Evolutionary conservation across 2,113 vertebrate genomes (phyloP).

Genomic region (Erythrolamprus reginae): DNA sequence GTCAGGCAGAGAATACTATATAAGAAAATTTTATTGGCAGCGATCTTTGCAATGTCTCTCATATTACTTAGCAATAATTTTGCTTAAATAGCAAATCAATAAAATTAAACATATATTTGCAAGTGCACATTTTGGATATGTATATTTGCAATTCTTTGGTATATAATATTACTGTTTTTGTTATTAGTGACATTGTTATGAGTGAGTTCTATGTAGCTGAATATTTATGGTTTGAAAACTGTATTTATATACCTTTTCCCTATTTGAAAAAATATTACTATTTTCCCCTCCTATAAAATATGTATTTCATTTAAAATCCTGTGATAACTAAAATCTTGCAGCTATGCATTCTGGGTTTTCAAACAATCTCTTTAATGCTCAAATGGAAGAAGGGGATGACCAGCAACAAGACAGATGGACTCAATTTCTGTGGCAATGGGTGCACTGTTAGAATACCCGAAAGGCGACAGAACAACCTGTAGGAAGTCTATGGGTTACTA

Average conservation of each 20-base stretch:
- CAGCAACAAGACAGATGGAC: not conserved
- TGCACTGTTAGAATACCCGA: not conserved
- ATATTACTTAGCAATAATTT: not conserved
- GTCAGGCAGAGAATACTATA: not conserved
- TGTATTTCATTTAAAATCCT: constrained; percentile 24
- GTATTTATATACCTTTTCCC: not conserved
- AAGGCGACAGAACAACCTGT: not conserved
- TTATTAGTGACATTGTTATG: not conserved
- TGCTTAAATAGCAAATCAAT: not conserved
- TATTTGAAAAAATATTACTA: not conserved
- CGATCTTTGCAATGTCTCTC: not conserved
- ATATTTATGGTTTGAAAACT: not conserved
- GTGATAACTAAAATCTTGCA: not conserved
- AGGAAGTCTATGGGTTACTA: not conserved
- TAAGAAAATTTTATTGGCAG: not conserved
- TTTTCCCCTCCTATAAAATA: not conserved
- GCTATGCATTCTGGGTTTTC: constrained; percentile 5
- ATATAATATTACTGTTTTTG: not conserved
- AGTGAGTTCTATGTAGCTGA: not conserved
- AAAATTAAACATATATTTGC: not conserved
- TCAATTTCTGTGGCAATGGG: not conserved
- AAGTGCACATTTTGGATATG: no score
- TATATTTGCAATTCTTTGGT: not conserved
- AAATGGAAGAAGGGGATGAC: not conserved
- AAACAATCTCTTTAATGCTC: not conserved